Conservation (phyloP, 2,113 vertebrate genomes). For the Rallus limicola region DNA sequence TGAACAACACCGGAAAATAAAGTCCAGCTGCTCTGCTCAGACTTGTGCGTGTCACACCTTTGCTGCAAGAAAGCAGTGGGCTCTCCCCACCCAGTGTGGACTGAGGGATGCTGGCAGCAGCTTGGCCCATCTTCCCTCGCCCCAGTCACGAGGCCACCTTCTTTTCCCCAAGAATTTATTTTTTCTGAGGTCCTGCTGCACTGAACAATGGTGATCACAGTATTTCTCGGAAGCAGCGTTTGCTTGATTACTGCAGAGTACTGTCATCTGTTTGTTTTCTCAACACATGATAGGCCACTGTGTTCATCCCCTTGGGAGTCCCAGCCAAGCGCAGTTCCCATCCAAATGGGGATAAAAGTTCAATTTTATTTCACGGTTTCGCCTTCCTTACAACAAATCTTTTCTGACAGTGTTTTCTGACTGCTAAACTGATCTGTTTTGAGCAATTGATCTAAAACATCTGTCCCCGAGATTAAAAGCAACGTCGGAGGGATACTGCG, state of each 20-base stretch:
- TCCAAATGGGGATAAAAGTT: conserved; percentile 66
- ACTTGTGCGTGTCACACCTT: conserved; percentile 25
- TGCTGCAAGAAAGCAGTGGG: not conserved
- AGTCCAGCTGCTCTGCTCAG: not conserved
- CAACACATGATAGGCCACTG: conserved; percentile 46
- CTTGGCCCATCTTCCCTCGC: not conserved
- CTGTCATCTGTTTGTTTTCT: conserved; percentile 57
- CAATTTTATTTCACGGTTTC: conserved; percentile 69
- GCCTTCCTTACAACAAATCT: conserved; percentile 58
- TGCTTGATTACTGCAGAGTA: conserved; percentile 23
- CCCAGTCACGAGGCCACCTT: not conserved
- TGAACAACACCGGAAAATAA: not conserved
- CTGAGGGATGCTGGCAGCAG: not conserved
- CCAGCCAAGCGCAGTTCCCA: conserved; percentile 40
- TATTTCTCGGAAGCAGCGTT: conserved; percentile 33
- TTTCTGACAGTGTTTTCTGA: conserved; percentile 71
- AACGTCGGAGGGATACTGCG: not conserved
- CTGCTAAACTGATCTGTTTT: conserved; percentile 64
- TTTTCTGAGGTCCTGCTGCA: not conserved
- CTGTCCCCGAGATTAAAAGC: conserved; percentile 63
- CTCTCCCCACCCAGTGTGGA: not conserved
- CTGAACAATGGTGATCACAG: conserved; percentile 17
- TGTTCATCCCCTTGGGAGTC: not conserved
- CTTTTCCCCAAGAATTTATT: not conserved
- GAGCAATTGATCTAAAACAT: conserved; percentile 71